A percentile compares a stretch with the other conserved stretches of the same genome.
phyloP scores from a whole-genome alignment of 2,888 invertebrate species.

The Beris morrisii region DNA sequence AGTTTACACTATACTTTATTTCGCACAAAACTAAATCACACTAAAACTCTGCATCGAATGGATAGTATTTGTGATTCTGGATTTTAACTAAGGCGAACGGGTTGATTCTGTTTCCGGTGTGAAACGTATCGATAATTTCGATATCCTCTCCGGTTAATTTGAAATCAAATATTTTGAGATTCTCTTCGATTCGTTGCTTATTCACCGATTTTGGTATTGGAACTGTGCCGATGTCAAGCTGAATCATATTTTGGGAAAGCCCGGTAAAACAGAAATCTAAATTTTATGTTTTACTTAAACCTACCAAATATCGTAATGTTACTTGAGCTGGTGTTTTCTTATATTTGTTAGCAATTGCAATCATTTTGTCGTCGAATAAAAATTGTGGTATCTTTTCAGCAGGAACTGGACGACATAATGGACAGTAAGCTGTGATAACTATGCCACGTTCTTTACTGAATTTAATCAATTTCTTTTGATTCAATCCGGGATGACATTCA shows the following conservation, averaged over 20 bases:
- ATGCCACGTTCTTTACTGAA: conserved; percentile 69
- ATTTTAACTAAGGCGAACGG: conserved; percentile 46
- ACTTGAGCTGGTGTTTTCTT: conserved; percentile 68
- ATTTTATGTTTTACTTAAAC: background rate
- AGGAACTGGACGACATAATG: conserved; percentile 66
- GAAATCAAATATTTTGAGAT: conserved; percentile 64
- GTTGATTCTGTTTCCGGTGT: conserved; percentile 52
- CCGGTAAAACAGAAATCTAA: background rate
- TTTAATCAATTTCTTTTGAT: conserved; percentile 68
- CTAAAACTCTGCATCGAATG: conserved; percentile 48
- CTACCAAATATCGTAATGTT: conserved; percentile 66
- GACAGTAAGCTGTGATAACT: conserved; percentile 71
- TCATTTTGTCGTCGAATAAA: conserved; percentile 59
- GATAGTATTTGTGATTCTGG: conserved; percentile 49
- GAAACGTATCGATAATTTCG: conserved; percentile 57
- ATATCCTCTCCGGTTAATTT: conserved; percentile 59
- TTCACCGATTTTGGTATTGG: conserved; percentile 65
- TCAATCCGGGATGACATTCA: conserved; percentile 65
- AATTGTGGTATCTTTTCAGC: conserved; percentile 57
- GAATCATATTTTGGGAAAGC: conserved; percentile 33
- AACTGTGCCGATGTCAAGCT: conserved; percentile 60
- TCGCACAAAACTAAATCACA: no score
- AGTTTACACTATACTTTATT: no score
- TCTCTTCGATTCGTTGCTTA: conserved; percentile 58
- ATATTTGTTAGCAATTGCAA: conserved; percentile 62